Percentiles rank a stretch among this genome's conserved stretches.
These are phyloP conservation scores for Ginglymostoma cirratum DNA, from an alignment of 2,113 vertebrate genomes.

Conservation along the genomic window DNA sequence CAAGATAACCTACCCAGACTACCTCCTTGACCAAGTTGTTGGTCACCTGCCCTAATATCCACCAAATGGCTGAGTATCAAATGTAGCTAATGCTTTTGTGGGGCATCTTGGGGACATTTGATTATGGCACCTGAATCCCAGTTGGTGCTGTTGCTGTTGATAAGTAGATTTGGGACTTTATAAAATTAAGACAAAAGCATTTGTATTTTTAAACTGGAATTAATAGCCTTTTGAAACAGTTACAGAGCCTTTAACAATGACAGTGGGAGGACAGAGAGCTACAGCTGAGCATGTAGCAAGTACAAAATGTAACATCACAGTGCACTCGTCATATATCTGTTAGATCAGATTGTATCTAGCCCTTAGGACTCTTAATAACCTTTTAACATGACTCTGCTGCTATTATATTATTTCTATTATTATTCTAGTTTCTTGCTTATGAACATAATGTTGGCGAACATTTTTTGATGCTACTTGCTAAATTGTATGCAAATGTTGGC, in stretches of 20 bases:
- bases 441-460: neutral
- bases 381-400: neutral
- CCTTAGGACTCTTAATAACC: slow-evolving; percentile 7
- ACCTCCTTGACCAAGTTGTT: neutral
- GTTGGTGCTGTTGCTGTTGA: neutral
- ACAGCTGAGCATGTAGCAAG: neutral
- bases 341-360: neutral
- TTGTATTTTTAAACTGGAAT: neutral
- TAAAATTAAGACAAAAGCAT: neutral
- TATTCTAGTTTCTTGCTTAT: neutral
- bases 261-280: neutral
- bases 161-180: neutral
- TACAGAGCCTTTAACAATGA: neutral
- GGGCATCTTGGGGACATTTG: neutral
- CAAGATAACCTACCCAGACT: neutral
- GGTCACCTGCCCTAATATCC: neutral
- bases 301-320: neutral
- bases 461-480: neutral
- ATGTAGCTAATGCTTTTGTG: neutral
- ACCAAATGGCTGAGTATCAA: neutral
- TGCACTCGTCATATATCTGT: neutral
- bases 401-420: neutral
- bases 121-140: neutral
- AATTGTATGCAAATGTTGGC: neutral
- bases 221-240: neutral